Base-by-base conservation (phyloP, 2,888 invertebrate genomes). In the Pheosia gnoma region DNA sequence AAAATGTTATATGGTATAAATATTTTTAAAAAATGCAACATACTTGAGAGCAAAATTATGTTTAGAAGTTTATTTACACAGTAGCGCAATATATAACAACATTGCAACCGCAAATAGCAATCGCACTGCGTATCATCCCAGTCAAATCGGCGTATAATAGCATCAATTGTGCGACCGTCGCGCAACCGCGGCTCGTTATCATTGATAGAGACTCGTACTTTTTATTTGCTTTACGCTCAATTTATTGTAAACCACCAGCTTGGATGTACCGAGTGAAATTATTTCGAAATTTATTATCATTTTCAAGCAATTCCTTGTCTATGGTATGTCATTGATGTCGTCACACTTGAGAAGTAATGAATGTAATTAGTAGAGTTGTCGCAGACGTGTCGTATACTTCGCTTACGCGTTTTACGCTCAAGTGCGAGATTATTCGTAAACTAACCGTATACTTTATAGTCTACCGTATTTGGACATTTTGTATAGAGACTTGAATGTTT, bases 131-230 rank as follows among this genome's bases (percentile, higher is more conserved):
- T 69, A 75, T 77, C 75, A 78, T 79, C 68, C 68, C 73, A 73
- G 60, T 71, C 75, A 84, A 85, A 81, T 80, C 77, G 66, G 75
- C 86, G 83, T 87, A 78, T 83, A 88, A 88, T 86, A 72, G 67
- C 66, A 67, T 73, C 74, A 74, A 81, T 83, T 76, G 75, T 68
- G 62, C 54, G 62, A 58, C 62, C 10, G 49, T 66, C 62, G 60
- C 65, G 65, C 65, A 77, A 72, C 60, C 9, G 54, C 63, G 58
- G 62, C 51, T 54, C 51, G 59, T 36, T 59, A 9, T 41, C 62
- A 72, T 61, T 75, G 63, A 68, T 67, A 70, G 43, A 25, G 25
- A 0, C 25, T 25, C 43, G n/a, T 49, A 39, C n/a, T 62, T 47
- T 64, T 67, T 59, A 62, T 52, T 52, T 49, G 57, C 11, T 47